Percentiles rank a stretch among this genome's conserved stretches.
Evolutionary conservation across 2,113 vertebrate species (phyloP).

Genomic region (Ploceus nigricollis): DNA sequence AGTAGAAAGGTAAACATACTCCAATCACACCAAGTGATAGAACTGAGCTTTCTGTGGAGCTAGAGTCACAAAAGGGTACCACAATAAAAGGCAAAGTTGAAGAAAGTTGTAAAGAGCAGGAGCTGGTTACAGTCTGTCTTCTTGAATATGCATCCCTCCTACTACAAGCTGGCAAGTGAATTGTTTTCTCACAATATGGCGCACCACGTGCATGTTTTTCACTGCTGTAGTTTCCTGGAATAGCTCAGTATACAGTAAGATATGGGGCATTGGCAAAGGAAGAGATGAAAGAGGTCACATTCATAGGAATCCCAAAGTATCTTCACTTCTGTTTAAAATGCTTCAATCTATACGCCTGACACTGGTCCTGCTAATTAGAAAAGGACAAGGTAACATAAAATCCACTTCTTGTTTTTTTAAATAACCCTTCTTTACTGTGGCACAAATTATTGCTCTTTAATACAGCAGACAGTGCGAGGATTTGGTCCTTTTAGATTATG

Average conservation of each 20-base stretch:
- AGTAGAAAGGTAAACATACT: neutral
- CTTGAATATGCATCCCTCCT: conserved; percentile 5
- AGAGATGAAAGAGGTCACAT: neutral
- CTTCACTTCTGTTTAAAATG: neutral
- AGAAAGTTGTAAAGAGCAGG: neutral
- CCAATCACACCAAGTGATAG: neutral
- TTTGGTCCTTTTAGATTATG: neutral
- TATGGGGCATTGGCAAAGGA: neutral
- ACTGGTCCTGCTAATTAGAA: neutral
- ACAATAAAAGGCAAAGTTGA: neutral
- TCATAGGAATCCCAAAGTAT: neutral
- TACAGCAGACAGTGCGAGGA: neutral
- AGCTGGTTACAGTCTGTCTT: neutral
- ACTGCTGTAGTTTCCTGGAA: neutral
- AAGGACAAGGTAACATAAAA: neutral
- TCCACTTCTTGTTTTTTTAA: neutral
- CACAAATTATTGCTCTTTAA: neutral
- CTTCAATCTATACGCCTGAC: neutral
- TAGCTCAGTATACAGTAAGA: neutral
- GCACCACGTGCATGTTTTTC: neutral
- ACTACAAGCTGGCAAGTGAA: neutral
- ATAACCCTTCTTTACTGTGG: neutral
- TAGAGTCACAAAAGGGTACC: neutral
- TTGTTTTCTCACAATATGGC: neutral
- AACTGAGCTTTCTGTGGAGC: neutral